phyloP scores from a whole-genome alignment of 2,888 invertebrate species.

The Sepioteuthis lessoniana region DNA sequence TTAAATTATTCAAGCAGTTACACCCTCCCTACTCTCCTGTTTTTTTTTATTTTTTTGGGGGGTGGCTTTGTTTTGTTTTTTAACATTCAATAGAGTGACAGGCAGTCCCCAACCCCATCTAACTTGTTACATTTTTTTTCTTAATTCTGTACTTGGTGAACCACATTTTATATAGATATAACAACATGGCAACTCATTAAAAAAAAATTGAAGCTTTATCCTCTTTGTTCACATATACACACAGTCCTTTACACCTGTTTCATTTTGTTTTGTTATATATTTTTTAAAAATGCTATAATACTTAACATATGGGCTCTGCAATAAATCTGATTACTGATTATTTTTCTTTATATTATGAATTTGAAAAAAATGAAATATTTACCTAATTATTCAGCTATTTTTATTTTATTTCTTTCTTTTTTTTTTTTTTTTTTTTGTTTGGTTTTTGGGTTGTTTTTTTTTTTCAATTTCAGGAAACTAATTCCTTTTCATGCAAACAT shows the following conservation, averaged over 20 bases:
- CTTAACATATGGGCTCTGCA: background rate
- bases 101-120: too few species aligned
- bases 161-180: background rate
- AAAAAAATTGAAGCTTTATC: background rate
- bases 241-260: background rate
- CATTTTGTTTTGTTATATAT: background rate
- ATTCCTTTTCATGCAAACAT: too few species aligned
- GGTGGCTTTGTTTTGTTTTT: too few species aligned
- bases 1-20: too few species aligned
- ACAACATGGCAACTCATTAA: background rate
- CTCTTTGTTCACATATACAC: background rate
- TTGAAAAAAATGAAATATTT: background rate
- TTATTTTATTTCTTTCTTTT: too few species aligned
- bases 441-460: too few species aligned
- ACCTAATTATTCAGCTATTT: accelerated
- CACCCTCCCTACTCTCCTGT: too few species aligned
- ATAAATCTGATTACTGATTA: too few species aligned
- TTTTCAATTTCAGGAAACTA: too few species aligned
- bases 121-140: background rate
- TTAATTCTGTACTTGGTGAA: background rate
- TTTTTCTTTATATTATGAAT: background rate
- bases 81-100: too few species aligned
- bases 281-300: background rate
- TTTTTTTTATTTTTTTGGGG: too few species aligned
- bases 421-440: too few species aligned